phyloP scores from a whole-genome alignment of 2,113 vertebrate genomes.

The Trochalopteron elliotii region DNA sequence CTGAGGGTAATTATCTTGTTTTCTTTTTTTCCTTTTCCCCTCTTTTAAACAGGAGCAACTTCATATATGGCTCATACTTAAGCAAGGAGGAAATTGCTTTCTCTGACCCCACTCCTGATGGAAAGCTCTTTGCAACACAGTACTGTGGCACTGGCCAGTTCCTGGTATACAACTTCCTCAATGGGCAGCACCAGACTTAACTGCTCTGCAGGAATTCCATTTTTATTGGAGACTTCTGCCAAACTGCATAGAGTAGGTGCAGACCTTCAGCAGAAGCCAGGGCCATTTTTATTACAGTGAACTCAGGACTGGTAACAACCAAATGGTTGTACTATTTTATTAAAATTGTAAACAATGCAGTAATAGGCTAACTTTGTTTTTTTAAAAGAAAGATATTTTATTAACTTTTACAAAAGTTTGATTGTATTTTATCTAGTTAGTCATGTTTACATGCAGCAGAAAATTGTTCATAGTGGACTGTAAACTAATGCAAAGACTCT shows the following conservation, averaged over 20 bases:
- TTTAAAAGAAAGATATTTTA: conserved; percentile 81
- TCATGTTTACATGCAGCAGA: conserved; percentile 86
- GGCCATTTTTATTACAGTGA: conserved; percentile 74
- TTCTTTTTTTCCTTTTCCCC: neutral
- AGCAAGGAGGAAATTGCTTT: conserved; percentile 99
- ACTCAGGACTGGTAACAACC: conserved; percentile 83
- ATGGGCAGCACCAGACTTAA: conserved; percentile 76
- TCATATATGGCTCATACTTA: conserved; percentile 94
- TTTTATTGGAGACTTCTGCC: conserved; percentile 33
- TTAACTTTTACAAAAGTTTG: conserved; percentile 82
- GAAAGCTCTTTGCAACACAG: conserved; percentile 94
- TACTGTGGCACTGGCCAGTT: conserved; percentile 96
- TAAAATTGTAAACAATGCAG: conserved; percentile 82
- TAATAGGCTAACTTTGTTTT: conserved; percentile 79
- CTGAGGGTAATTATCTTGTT: neutral
- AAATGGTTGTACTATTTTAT: conserved; percentile 78
- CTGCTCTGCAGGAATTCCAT: neutral
- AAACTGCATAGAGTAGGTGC: neutral
- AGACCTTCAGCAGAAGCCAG: conserved; percentile 72
- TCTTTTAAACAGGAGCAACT: conserved; percentile 86
- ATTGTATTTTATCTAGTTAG: conserved; percentile 84
- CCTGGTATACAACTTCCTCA: conserved; percentile 99
- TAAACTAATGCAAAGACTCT: conserved; percentile 78
- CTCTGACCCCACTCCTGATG: conserved; percentile 97
- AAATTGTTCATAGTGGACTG: conserved; percentile 84